Percentiles rank a stretch among this genome's conserved stretches.
Conservation (phyloP, 53 echinoderm and acorn worm species). For the Henricia sp. region DNA sequence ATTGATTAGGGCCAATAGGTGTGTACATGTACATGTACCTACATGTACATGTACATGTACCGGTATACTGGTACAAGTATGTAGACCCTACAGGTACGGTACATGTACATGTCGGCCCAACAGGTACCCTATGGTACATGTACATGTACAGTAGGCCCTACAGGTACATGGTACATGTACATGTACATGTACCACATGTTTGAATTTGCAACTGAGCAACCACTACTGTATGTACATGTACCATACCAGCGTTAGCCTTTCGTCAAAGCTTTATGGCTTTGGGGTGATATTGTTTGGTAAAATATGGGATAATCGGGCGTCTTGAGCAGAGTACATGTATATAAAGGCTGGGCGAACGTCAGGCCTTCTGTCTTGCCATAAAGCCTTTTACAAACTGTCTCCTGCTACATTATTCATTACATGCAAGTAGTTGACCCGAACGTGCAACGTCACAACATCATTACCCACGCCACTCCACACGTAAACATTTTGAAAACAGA, state of each 20-base stretch:
- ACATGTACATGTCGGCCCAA: neutral
- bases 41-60: constrained; percentile 16
- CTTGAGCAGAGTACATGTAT: no score
- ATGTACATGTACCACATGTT: neutral
- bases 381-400: no score
- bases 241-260: neutral
- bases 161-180: neutral
- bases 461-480: no score
- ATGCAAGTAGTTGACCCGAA: no score
- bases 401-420: no score
- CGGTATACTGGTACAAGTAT: neutral
- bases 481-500: no score
- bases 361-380: no score
- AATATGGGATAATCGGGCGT: no score
- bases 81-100: neutral
- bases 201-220: neutral
- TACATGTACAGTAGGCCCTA: neutral
- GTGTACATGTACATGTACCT: neutral
- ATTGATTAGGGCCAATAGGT: neutral
- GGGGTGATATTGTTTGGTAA: no score
- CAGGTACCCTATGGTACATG: neutral
- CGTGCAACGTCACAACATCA: no score
- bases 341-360: no score
- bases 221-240: neutral
- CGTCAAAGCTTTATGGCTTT: no score